These are phyloP conservation scores for Lottia gigantea DNA, from an alignment of 2,888 invertebrate genomes.

Conservation along the genomic window DNA sequence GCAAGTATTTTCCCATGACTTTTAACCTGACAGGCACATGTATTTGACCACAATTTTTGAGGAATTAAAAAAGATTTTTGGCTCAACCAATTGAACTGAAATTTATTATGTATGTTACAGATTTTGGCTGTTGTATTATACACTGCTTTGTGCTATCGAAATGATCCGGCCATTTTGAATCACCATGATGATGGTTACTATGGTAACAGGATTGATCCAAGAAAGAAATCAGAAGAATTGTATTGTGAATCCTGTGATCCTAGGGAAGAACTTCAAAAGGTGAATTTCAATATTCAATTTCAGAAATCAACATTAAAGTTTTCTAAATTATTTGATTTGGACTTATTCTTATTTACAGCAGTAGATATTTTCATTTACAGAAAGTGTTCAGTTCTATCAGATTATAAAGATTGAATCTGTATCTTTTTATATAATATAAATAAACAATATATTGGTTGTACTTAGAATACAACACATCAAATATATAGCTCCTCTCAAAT, in stretches of 20 bases:
- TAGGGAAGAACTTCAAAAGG: conserved; percentile 52
- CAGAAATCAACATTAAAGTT: background rate
- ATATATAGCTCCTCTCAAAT: too few species aligned
- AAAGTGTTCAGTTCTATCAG: too few species aligned
- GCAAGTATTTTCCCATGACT: too few species aligned
- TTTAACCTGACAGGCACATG: too few species aligned
- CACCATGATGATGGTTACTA: conserved; percentile 48
- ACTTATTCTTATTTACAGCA: too few species aligned
- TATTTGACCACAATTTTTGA: too few species aligned
- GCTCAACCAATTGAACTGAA: background rate
- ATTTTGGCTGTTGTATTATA: conserved; percentile 54
- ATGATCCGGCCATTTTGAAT: conserved; percentile 57
- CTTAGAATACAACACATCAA: too few species aligned
- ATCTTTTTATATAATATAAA: too few species aligned
- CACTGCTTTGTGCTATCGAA: conserved; percentile 54
- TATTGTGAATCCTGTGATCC: conserved; percentile 41
- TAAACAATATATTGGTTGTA: too few species aligned
- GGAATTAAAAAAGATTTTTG: too few species aligned
- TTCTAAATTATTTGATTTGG: background rate
- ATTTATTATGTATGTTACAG: conserved; percentile 37
- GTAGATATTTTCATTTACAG: too few species aligned
- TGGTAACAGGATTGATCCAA: conserved; percentile 39
- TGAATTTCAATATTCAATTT: conserved; percentile 16
- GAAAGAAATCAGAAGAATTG: conserved; percentile 42
- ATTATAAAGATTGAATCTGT: too few species aligned